Evolutionary conservation across 2,113 vertebrate genomes (phyloP), one percentile per base, ranked within the genome.

Genomic region (Seriola dumerili): DNA sequence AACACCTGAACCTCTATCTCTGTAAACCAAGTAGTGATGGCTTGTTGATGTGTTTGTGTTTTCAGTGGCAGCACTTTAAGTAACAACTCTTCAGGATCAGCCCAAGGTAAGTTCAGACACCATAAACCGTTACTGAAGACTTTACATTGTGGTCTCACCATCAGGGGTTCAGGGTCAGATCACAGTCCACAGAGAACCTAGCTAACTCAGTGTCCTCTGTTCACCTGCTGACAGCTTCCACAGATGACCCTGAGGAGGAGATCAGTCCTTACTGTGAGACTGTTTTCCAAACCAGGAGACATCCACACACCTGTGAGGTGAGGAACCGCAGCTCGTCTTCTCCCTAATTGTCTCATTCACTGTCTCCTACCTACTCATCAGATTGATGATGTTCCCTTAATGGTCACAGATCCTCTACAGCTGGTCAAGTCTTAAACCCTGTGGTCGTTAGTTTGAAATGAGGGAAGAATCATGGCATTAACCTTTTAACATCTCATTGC

Each of bases 221-320:
- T 29, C 11, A 11, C 9, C 11, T 59, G 57, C n/a, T 16, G 0
- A 10, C 81, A 94, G 94, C 72, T 7, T 73, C 92, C 13, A 83
- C 85, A 57, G 94, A 93, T 1, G 92, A 94, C 38, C 92, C 10
- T 0, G 94, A 94, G 10, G 95, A 93, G 0, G 89, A 92, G 7
- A 88, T 97, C 88, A 97, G 92, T 36, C 97, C 97, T 3, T 97
- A 97, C 93, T 95, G 96, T 7, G 97, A 97, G 85, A 95, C 96
- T 1, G 79, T 96, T 74, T 97, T 96, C 58, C 94, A 95, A 52
- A 93, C 70, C 1, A 78, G 79, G 40, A 83, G 88, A 64, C 84
- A 84, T 36, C 5, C 88, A 12, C 66, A 4, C 11, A 81, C 87
- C 19, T 50, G 55, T 65, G 95, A 97, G 95, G 97, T 97, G 72